A percentile compares a stretch with the other conserved stretches of the same genome.
These are phyloP conservation scores for Drosophila guanche DNA, from an alignment of 1,140 invertebrate species.

Conservation along the genomic window DNA sequence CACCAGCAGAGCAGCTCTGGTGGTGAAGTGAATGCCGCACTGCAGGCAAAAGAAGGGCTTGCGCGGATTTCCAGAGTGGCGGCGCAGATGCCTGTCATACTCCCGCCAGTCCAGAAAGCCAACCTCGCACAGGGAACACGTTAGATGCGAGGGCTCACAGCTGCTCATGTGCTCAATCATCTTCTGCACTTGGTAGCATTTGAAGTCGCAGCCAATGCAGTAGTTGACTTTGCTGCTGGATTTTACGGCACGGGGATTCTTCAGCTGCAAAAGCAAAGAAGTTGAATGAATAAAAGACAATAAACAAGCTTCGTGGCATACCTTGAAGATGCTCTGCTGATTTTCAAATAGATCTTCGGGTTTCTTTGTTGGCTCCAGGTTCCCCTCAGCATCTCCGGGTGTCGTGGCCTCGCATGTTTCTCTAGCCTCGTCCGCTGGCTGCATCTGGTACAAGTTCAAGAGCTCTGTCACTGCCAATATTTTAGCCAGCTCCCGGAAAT, in stretches of 20 bases:
- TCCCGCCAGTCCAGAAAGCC: conserved; percentile 83
- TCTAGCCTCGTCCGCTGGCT: conserved; percentile 32
- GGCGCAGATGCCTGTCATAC: conserved; percentile 84
- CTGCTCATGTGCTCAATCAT: conserved; percentile 83
- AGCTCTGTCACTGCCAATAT: conserved; percentile 73
- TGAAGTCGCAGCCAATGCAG: conserved; percentile 82
- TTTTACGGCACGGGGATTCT: conserved; percentile 63
- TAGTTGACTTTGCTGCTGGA: conserved; percentile 82
- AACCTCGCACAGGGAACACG: conserved; percentile 85
- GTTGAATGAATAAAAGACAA: neutral
- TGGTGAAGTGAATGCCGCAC: conserved; percentile 85
- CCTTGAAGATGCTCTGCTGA: conserved; percentile 76
- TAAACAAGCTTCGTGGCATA: neutral
- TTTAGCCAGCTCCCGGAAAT: conserved; percentile 72
- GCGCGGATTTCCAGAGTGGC: conserved; percentile 83
- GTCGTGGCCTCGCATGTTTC: conserved; percentile 9
- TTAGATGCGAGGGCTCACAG: conserved; percentile 84
- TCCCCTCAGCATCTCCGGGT: conserved; percentile 22
- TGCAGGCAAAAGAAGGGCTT: conserved; percentile 85
- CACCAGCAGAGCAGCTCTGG: conserved; percentile 84
- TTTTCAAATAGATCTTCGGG: conserved; percentile 68
- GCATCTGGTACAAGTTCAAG: conserved; percentile 67
- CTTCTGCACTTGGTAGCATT: conserved; percentile 83
- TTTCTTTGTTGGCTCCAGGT: conserved; percentile 26
- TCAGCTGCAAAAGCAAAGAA: conserved; percentile 36